phyloP scores from a whole-genome alignment of 92 coral and sea anemone species.

The Palythoa heliodiscus region DNA sequence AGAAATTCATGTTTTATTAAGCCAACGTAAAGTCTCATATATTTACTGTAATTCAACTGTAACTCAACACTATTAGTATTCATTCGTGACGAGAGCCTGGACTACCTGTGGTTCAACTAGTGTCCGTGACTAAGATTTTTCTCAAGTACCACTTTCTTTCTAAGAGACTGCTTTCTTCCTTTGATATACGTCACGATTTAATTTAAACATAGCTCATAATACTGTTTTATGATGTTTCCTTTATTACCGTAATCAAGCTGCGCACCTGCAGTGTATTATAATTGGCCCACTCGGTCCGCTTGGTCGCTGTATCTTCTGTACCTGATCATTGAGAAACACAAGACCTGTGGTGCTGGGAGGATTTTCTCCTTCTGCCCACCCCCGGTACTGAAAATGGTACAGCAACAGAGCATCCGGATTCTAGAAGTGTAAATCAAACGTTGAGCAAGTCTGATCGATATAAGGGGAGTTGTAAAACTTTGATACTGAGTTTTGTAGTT shows the following conservation, averaged over 20 bases:
- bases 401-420: slow-evolving; percentile 71
- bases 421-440: slow-evolving; percentile 26
- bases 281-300: slow-evolving; percentile 74
- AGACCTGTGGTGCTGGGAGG: slow-evolving; percentile 74
- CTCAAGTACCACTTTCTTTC: no score
- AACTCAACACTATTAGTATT: no score
- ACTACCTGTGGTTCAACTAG: no score
- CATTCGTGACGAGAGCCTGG: no score
- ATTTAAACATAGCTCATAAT: no score
- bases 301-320: slow-evolving; percentile 76
- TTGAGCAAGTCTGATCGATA: neutral
- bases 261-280: slow-evolving; percentile 84
- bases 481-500: no score
- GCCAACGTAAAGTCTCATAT: no score
- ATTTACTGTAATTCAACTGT: no score
- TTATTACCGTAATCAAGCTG: neutral
- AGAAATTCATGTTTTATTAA: no score
- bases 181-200: neutral
- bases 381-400: slow-evolving; percentile 83
- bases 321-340: slow-evolving; percentile 79
- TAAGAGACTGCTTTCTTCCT: neutral
- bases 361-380: slow-evolving; percentile 68
- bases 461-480: neutral
- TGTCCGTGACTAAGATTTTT: no score
- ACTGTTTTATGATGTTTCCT: neutral